Percentiles rank a stretch among this genome's conserved stretches.
Conservation (phyloP, 2,113 vertebrate species). For the Neodon shergylaensis region DNA sequence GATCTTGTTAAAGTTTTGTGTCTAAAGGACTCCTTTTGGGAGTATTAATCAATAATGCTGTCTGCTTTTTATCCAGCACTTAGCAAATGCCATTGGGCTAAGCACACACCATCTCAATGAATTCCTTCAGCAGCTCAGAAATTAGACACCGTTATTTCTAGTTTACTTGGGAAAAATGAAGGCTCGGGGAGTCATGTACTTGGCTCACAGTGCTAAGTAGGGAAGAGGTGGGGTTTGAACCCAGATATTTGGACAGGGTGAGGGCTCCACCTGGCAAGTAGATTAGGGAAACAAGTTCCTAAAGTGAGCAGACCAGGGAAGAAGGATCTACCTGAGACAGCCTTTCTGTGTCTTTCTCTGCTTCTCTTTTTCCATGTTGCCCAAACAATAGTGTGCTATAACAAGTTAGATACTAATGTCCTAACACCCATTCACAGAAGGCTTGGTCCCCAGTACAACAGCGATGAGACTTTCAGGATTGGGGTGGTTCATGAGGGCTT, state of each 20-base stretch:
- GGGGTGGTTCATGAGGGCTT: neutral
- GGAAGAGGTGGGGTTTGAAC: neutral
- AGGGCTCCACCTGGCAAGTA: neutral
- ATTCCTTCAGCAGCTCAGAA: neutral
- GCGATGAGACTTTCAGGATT: neutral
- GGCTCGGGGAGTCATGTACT: neutral
- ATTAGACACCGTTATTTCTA: neutral
- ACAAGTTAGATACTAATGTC: neutral
- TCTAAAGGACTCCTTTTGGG: neutral
- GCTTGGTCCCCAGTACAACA: neutral
- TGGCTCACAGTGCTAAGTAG: neutral
- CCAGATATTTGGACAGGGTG: neutral
- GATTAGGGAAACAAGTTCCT: neutral
- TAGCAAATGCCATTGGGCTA: neutral
- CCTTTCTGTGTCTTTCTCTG: neutral
- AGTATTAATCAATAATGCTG: neutral
- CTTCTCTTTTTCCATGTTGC: too few relatives aligned
- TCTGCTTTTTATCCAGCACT: neutral
- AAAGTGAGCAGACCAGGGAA: neutral
- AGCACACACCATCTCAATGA: neutral
- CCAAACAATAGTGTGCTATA: accelerated
- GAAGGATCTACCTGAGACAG: neutral
- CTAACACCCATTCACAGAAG: neutral
- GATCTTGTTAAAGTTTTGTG: neutral
- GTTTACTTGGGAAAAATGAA: neutral